These are phyloP conservation scores for Baronia brevicornis DNA, from an alignment of 2,888 invertebrate genomes.

Conservation along the genomic window DNA sequence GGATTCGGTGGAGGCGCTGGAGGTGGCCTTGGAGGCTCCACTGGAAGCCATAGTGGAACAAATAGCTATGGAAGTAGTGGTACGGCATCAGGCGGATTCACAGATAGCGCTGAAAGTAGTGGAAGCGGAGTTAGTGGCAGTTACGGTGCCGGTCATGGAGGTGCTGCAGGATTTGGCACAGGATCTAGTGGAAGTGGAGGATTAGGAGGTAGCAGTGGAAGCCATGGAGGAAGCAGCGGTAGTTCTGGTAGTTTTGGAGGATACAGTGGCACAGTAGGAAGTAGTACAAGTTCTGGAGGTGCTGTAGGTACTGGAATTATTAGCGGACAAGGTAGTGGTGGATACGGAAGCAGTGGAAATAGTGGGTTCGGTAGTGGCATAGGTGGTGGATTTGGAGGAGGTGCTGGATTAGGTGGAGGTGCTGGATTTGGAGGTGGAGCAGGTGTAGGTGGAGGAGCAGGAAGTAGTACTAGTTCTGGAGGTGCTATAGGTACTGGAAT, in stretches of 20 bases:
- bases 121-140: slow-evolving; percentile 46
- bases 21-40: slow-evolving; percentile 20
- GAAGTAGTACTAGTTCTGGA: no score
- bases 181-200: slow-evolving; percentile 10
- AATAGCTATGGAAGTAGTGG: slow-evolving; percentile 1
- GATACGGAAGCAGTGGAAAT: slow-evolving; percentile 20
- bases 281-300: slow-evolving; percentile 13
- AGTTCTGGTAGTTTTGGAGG: slow-evolving; percentile 43
- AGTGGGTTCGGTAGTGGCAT: slow-evolving; percentile 13
- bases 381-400: slow-evolving; percentile 14
- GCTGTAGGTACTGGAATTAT: slow-evolving; percentile 18
- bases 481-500: no score
- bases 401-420: slow-evolving; percentile 14
- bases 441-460: slow-evolving; percentile 25
- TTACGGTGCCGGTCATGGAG: slow-evolving; percentile 41
- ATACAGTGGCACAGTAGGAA: slow-evolving; percentile 40
- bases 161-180: slow-evolving; percentile 27
- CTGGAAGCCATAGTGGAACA: slow-evolving; percentile 18
- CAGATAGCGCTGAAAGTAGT: slow-evolving; percentile 13
- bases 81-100: no score
- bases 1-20: slow-evolving; percentile 35
- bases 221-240: slow-evolving; percentile 33
- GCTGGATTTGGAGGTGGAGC: slow-evolving; percentile 21
- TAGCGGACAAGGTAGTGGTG: slow-evolving; percentile 6
- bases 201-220: slow-evolving; percentile 19